A percentile compares a stretch with the other conserved stretches of the same genome.
phyloP scores from a whole-genome alignment of 2,797 vertebrate species.

The Dipus sagitta region DNA sequence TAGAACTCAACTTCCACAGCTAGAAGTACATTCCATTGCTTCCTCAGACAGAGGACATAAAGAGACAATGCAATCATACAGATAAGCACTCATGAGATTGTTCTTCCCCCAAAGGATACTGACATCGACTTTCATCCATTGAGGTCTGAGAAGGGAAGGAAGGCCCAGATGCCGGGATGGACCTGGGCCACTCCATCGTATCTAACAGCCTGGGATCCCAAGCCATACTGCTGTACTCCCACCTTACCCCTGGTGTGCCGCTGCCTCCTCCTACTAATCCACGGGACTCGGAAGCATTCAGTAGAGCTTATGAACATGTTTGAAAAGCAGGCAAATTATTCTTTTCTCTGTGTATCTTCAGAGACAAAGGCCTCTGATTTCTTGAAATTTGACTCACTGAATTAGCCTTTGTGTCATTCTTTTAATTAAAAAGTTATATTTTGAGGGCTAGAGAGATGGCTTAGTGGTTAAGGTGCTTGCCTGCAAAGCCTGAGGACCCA shows the following conservation, averaged over 20 bases:
- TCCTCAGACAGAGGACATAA: neutral
- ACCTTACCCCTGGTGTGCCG: neutral
- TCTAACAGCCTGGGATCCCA: neutral
- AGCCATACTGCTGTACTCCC: neutral
- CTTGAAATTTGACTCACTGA: neutral
- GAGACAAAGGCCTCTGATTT: neutral
- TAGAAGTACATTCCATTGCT: neutral
- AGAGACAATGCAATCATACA: neutral
- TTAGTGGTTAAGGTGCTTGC: too few relatives aligned
- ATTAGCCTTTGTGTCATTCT: neutral
- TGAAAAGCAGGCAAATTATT: neutral
- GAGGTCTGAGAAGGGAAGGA: neutral
- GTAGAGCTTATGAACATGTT: neutral
- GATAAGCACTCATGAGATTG: neutral
- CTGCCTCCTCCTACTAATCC: neutral
- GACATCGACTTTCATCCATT: neutral
- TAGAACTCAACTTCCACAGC: neutral
- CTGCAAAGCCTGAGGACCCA: too few relatives aligned
- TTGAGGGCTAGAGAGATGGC: too few relatives aligned
- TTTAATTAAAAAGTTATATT: neutral
- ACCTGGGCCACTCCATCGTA: neutral
- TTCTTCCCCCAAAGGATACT: neutral
- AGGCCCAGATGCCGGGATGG: neutral
- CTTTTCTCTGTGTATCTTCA: neutral
- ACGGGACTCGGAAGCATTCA: neutral